Percentiles rank a stretch among this genome's conserved stretches.
phyloP scores from a whole-genome alignment of 2,888 invertebrate species.

The Megamerina dolium region DNA sequence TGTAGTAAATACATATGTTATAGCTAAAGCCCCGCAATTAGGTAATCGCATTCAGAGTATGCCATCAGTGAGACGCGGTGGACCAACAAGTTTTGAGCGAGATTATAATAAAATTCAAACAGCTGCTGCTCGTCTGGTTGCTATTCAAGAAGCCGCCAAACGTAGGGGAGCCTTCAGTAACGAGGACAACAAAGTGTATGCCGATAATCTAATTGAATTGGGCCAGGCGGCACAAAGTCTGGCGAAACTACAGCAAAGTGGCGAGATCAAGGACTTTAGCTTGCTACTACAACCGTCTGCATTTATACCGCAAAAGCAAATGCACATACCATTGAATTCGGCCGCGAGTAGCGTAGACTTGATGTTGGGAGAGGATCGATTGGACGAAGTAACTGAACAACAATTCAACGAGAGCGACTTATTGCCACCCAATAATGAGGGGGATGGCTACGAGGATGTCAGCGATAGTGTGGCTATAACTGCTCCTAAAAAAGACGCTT shows the following conservation, averaged over 20 bases:
- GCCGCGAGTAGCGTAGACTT: conserved; percentile 16
- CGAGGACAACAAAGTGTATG: conserved; percentile 55
- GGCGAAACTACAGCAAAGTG: conserved; percentile 53
- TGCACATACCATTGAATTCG: conserved; percentile 1
- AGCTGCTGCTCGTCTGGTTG: conserved; percentile 56
- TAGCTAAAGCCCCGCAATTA: background rate
- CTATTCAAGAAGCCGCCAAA: conserved; percentile 58
- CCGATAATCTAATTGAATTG: conserved; percentile 53
- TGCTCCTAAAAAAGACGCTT: conserved; percentile 56
- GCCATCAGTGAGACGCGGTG: background rate
- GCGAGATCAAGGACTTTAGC: conserved; percentile 54
- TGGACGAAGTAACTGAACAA: conserved; percentile 37
- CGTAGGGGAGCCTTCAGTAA: conserved; percentile 54
- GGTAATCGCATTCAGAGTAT: background rate
- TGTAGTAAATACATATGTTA: background rate
- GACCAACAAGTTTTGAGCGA: conserved; percentile 44
- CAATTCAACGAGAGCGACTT: conserved; percentile 34
- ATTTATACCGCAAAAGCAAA: conserved; percentile 30
- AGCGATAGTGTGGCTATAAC: conserved; percentile 50
- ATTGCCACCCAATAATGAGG: conserved; percentile 39
- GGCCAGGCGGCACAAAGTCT: conserved; percentile 56
- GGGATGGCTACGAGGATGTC: conserved; percentile 45
- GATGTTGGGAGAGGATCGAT: conserved; percentile 27
- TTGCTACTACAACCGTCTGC: conserved; percentile 41
- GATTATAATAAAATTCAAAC: conserved; percentile 57